phyloP scores from a whole-genome alignment of 2,888 invertebrate species.

The Xiphydria camelus region DNA sequence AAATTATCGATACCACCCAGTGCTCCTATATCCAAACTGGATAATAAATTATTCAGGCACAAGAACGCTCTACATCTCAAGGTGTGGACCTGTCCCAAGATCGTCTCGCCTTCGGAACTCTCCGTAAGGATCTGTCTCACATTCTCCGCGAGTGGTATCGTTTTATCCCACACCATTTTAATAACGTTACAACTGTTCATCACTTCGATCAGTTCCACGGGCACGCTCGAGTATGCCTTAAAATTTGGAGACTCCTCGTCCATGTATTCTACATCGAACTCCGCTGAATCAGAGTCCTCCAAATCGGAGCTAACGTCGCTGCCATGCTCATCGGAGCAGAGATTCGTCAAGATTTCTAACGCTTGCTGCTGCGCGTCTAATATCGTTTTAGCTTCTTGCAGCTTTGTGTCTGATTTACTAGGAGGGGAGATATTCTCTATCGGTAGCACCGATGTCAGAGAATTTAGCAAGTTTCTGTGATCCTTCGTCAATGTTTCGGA shows the following conservation, averaged over 20 bases:
- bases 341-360: slow-evolving; percentile 72
- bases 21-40: slow-evolving; percentile 64
- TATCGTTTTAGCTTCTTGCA: slow-evolving; percentile 61
- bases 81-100: slow-evolving; percentile 61
- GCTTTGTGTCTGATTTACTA: slow-evolving; percentile 58
- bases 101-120: slow-evolving; percentile 58
- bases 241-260: slow-evolving; percentile 41
- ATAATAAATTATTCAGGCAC: slow-evolving; percentile 72
- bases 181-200: slow-evolving; percentile 65
- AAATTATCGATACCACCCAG: slow-evolving; percentile 68
- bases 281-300: slow-evolving; percentile 57
- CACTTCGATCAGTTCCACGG: slow-evolving; percentile 65
- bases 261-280: slow-evolving; percentile 46
- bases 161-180: slow-evolving; percentile 64
- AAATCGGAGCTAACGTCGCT: slow-evolving; percentile 56
- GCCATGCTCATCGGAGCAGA: slow-evolving; percentile 65
- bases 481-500: slow-evolving; percentile 63
- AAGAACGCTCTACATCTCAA: slow-evolving; percentile 69
- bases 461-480: slow-evolving; percentile 60
- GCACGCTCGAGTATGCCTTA: slow-evolving; percentile 58
- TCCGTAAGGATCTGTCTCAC: slow-evolving; percentile 62
- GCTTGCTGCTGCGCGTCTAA: slow-evolving; percentile 71
- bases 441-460: slow-evolving; percentile 60
- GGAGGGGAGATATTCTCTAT: slow-evolving; percentile 57
- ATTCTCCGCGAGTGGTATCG: slow-evolving; percentile 61